Evolutionary conservation across 1,140 invertebrate genomes (phyloP), one percentile per base, ranked within the genome.

Genomic region (Orchesella cincta): DNA sequence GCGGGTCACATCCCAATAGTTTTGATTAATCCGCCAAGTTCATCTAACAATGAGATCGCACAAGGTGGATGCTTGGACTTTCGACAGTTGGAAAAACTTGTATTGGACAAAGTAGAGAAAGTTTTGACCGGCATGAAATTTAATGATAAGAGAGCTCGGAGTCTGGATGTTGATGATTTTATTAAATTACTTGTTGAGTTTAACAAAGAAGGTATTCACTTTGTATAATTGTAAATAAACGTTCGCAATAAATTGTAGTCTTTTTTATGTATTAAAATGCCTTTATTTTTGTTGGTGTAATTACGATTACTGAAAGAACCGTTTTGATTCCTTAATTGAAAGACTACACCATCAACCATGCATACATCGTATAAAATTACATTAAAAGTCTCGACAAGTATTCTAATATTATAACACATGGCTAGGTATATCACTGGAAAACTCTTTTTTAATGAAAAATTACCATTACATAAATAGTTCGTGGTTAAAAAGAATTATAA

Each of bases 141-240:
- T 83, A 90, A 90, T 80, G 88, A 93, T 73, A 93, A 92, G 86
- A 88, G 98, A 84, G 94, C 98, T 0, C 89, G 97, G 84, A 92
- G 90, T 1, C 96, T 99, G 96, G 95, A 98, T 83, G 92, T 96
- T 80, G 97, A 99, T 87, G 96, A 99, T 84, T 99, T 99, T 86
- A 92, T 98, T 83, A 88, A 89, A 89, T 91, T 88, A 86, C 84
- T 84, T 62, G 12, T 82, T 51, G 91, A 90, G 67, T 97, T 98
- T 83, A 98, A 98, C 85, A 89, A 88, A 74, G 90, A 92, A 85
- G 95, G 94, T 82, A 92, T 98, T 84, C 94, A 98, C 89, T 98
- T 98, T 88, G 87, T 89, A 52, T 92, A 86, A 85, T n/a, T n/a
- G n/a, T 46, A 46, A 46, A 46, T 46, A 46, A 46, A 46, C 18